phyloP scores from a whole-genome alignment of 2,888 invertebrate genomes.

The Pollenia labialis region DNA sequence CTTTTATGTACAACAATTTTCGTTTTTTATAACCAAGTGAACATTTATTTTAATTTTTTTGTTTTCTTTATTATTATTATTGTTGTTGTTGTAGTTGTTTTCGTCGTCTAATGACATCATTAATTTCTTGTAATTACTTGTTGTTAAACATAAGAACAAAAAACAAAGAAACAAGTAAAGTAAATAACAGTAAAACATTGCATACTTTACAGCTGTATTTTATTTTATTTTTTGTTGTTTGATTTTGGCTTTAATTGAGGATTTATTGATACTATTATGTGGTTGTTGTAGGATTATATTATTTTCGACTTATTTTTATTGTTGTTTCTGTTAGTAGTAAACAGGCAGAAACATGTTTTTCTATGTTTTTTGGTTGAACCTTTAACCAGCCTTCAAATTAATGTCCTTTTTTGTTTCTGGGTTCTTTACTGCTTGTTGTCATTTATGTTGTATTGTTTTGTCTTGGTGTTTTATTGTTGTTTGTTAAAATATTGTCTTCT shows the following conservation, averaged over 20 bases:
- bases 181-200: slow-evolving; percentile 1
- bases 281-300: neutral
- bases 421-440: slow-evolving; percentile 3
- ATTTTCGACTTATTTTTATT: neutral
- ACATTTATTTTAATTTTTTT: neutral
- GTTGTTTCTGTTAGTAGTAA: neutral
- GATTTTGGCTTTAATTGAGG: neutral
- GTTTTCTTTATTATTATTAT: neutral
- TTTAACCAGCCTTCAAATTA: slow-evolving; percentile 23
- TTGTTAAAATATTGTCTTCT: neutral
- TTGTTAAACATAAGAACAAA: neutral
- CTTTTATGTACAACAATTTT: too few species aligned
- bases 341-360: slow-evolving; percentile 52
- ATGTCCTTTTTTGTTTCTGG: neutral
- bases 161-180: neutral
- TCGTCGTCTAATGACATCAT: neutral
- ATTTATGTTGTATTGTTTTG: slow-evolving; percentile 1
- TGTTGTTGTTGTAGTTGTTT: neutral
- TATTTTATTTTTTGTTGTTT: neutral
- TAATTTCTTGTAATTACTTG: slow-evolving; percentile 46
- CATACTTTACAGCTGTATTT: slow-evolving; percentile 25
- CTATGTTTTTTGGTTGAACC: slow-evolving; percentile 34
- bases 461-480: neutral
- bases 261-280: slow-evolving; percentile 16
- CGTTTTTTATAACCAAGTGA: neutral